phyloP scores from a whole-genome alignment of 2,797 vertebrate genomes.

The Poeciliopsis gracilis region DNA sequence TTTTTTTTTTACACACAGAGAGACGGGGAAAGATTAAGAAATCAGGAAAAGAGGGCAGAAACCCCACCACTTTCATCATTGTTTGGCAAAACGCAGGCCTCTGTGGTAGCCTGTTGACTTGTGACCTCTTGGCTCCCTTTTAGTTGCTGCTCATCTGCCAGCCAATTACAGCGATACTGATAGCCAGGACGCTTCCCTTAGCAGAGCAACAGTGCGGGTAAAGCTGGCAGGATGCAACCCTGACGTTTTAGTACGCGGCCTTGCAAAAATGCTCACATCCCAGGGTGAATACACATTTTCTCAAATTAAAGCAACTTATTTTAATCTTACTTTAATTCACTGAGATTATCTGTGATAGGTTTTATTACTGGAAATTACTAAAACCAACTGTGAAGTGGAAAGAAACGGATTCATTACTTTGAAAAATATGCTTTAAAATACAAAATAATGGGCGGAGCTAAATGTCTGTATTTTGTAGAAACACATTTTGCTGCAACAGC shows the following conservation, averaged over 20 bases:
- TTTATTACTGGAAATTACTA: too few relatives aligned
- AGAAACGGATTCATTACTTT: background rate
- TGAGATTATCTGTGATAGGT: background rate
- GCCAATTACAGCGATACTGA: slow-evolving; percentile 77
- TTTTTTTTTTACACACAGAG: slow-evolving; percentile 17
- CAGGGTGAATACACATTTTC: background rate
- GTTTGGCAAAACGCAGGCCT: slow-evolving; percentile 57
- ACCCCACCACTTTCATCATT: background rate
- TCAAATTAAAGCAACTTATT: background rate
- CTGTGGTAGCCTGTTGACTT: slow-evolving; percentile 44
- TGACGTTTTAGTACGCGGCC: slow-evolving; percentile 27
- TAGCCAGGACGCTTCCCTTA: slow-evolving; percentile 38
- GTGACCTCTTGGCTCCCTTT: slow-evolving; percentile 63
- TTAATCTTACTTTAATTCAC: background rate
- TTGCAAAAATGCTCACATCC: background rate
- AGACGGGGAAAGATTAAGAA: slow-evolving; percentile 28
- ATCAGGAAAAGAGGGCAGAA: slow-evolving; percentile 24
- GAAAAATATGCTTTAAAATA: background rate
- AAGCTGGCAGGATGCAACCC: slow-evolving; percentile 12
- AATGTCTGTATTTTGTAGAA: background rate
- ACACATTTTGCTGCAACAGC: background rate
- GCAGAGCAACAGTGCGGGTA: slow-evolving; percentile 23
- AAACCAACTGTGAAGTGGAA: background rate
- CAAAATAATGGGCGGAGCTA: background rate
- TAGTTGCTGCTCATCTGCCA: slow-evolving; percentile 72